Conservation (phyloP, 2,113 vertebrate species). For the Octodon degus region DNA sequence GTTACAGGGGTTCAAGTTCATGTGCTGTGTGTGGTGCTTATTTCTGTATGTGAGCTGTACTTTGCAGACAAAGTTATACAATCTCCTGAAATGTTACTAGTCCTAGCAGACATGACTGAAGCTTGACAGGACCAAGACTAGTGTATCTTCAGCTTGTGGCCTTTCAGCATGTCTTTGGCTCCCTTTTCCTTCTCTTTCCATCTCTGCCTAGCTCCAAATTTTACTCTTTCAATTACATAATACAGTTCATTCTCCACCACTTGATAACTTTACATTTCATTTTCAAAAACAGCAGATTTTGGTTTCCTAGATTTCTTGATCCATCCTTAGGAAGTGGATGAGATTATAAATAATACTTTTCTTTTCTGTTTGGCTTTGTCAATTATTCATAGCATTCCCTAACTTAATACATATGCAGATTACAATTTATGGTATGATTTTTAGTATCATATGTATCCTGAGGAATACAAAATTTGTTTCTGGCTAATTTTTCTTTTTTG, state of each 20-base stretch:
- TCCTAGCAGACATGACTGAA: not conserved
- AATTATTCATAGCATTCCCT: not conserved
- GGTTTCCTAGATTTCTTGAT: not conserved
- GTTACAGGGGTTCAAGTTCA: not conserved
- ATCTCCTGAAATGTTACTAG: not conserved
- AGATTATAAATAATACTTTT: slow-evolving; percentile 8
- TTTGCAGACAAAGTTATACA: not conserved
- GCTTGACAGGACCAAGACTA: not conserved
- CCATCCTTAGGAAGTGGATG: not conserved
- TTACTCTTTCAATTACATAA: not conserved
- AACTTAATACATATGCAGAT: not conserved
- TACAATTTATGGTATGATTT: not conserved
- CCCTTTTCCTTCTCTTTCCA: not conserved
- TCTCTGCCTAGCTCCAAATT: not conserved
- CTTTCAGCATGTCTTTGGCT: not conserved
- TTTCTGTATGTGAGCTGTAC: not conserved
- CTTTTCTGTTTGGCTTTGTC: slow-evolving; percentile 18
- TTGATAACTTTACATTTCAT: not conserved
- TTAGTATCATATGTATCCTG: not conserved
- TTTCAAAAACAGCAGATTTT: not conserved
- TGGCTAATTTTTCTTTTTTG: not conserved
- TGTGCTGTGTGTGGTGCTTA: not conserved
- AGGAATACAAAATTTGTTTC: not conserved
- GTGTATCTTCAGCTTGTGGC: not conserved
- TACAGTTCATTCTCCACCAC: not conserved